These are phyloP conservation scores for Aphelinus atriplicis DNA, from an alignment of 1,140 invertebrate genomes.

Conservation along the genomic window DNA sequence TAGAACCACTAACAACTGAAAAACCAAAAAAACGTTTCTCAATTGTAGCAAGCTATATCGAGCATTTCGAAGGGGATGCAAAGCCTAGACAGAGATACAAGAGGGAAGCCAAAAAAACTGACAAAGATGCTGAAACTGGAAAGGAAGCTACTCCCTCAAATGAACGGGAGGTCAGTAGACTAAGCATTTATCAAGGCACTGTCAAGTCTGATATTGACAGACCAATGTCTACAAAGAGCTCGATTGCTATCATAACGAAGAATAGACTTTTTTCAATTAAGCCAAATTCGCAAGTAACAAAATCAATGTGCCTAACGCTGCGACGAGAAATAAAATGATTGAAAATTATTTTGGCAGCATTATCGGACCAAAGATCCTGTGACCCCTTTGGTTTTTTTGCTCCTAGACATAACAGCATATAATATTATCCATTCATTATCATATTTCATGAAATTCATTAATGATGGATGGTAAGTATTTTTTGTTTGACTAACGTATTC, in stretches of 20 bases:
- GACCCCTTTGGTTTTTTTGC: slow-evolving; percentile 21
- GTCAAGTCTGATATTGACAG: slow-evolving; percentile 46
- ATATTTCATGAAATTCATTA: too few relatives aligned
- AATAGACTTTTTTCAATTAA: background rate
- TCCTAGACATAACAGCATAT: background rate
- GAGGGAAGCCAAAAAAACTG: slow-evolving; percentile 45
- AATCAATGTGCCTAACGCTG: background rate
- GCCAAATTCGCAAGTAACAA: slow-evolving; percentile 27
- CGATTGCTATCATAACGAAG: slow-evolving; percentile 42
- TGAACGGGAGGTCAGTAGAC: slow-evolving; percentile 65
- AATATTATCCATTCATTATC: too few relatives aligned
- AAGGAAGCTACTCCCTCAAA: slow-evolving; percentile 55
- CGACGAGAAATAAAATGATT: background rate
- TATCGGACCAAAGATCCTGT: background rate
- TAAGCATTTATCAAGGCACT: slow-evolving; percentile 40
- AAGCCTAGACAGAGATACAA: slow-evolving; percentile 38
- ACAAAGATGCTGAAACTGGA: slow-evolving; percentile 47
- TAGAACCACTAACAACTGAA: slow-evolving; percentile 25
- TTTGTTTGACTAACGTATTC: slow-evolving; percentile 34
- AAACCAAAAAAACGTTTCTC: slow-evolving; percentile 59
- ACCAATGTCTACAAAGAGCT: slow-evolving; percentile 65
- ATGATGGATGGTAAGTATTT: slow-evolving; percentile 25
- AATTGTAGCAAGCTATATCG: slow-evolving; percentile 60
- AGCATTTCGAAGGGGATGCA: slow-evolving; percentile 58
- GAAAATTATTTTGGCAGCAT: background rate